phyloP scores from a whole-genome alignment of 2,888 invertebrate species.

The Eucera pruinosa region DNA sequence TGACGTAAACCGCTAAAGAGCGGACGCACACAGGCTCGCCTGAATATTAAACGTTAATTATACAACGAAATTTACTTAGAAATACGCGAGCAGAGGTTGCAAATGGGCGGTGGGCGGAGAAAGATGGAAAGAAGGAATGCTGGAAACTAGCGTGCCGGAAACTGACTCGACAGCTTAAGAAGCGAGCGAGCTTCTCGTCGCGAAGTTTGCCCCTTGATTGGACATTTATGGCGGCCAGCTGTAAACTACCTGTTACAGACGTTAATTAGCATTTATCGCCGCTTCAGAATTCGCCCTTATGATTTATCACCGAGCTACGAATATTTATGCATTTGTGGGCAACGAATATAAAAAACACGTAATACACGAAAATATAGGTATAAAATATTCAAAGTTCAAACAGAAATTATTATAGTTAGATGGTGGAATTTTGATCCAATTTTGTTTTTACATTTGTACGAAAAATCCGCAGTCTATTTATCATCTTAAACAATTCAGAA shows the following conservation, averaged over 20 bases:
- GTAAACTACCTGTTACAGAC: slow-evolving; percentile 73
- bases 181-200: slow-evolving; percentile 42
- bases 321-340: too few relatives aligned
- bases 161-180: slow-evolving; percentile 65
- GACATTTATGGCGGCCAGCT: slow-evolving; percentile 72
- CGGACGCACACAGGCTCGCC: slow-evolving; percentile 21
- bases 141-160: slow-evolving; percentile 57
- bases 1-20: slow-evolving; percentile 46
- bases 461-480: too few relatives aligned
- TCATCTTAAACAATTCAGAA: too few relatives aligned
- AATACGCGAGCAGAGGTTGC: slow-evolving; percentile 66
- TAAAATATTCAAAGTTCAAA: too few relatives aligned
- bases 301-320: too few relatives aligned
- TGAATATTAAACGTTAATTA: slow-evolving; percentile 76
- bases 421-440: too few relatives aligned
- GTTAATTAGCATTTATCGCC: slow-evolving; percentile 73
- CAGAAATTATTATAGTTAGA: too few relatives aligned
- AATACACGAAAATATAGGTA: too few relatives aligned
- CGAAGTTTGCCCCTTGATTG: slow-evolving; percentile 72
- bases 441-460: too few relatives aligned
- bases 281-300: neutral
- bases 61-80: slow-evolving; percentile 78
- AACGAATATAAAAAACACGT: too few relatives aligned
- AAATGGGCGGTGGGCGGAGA: slow-evolving; percentile 1
- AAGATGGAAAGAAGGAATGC: slow-evolving; percentile 47